Evolutionary conservation across 2,113 vertebrate genomes (phyloP).

Genomic region (Fregata magnificens): DNA sequence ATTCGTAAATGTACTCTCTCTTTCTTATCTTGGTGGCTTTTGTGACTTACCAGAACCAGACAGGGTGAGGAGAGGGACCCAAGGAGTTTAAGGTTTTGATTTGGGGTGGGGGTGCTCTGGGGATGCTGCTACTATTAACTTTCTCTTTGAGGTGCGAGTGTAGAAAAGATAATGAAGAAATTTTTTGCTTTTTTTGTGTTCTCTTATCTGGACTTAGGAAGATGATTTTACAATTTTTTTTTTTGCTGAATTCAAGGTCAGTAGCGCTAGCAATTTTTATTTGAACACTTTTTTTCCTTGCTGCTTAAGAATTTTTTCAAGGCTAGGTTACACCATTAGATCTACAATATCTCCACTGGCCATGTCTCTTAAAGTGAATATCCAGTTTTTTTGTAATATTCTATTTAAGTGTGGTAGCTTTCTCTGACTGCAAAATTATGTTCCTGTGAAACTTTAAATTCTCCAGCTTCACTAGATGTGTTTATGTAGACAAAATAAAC

Average conservation of each 20-base stretch:
- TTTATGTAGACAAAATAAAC: background rate
- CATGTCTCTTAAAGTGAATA: background rate
- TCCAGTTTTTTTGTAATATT: background rate
- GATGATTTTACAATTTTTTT: background rate
- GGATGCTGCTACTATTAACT: background rate
- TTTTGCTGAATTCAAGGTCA: background rate
- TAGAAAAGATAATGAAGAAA: background rate
- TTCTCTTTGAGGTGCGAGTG: background rate
- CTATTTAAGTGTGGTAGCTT: background rate
- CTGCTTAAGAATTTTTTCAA: background rate
- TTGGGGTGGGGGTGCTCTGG: background rate
- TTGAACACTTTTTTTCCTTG: background rate
- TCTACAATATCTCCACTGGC: background rate
- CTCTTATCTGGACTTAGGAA: background rate
- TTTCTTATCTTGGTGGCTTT: slow-evolving; percentile 49
- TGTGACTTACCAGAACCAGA: slow-evolving; percentile 28
- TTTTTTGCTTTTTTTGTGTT: background rate
- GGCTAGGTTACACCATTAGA: background rate
- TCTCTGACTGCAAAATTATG: background rate
- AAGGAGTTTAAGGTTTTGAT: background rate
- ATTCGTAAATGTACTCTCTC: slow-evolving; percentile 49
- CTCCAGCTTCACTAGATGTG: background rate
- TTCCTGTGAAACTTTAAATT: background rate
- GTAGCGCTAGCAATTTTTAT: background rate
- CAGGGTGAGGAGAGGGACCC: background rate